Evolutionary conservation across 1,140 invertebrate species (phyloP), one percentile per base, ranked within the genome.

Genomic region (Melanaphis sacchari): DNA sequence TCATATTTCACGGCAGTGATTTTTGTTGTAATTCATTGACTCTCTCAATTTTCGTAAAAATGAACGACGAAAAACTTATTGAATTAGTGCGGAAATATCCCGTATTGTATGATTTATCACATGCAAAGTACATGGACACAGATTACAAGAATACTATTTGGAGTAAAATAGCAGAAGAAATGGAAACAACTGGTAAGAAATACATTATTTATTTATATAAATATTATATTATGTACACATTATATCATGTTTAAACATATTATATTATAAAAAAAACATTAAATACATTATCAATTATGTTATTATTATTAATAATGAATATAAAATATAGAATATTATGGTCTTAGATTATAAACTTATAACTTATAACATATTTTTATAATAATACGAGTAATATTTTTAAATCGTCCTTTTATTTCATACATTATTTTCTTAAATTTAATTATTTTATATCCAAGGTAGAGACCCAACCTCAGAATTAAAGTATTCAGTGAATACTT

Each of bases 401-500:
- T n/a, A 76, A 76, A 76, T 36, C 66, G 66, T 76, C 46, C 46
- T 49, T 49, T 49, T 49, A 49, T 49, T 49, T 49, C 46, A 49
- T 76, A 81, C 15, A 38, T 38, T 38, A 40, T 82, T 76, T n/a
- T n/a, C 81, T 82, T 82, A 82, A 6, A 82, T 82, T 5, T 40
- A 40, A 38, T 15, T 82, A 82, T 82, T 82, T 82, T 5, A 82
- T 38, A 38, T 38, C 81, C 81, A 82, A 38, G 81, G 36, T 4
- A 82, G 36, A 82, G 36, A 94, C 31, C 76, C 59, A 92, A 31
- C 93, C 9, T 59, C 93, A 94, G 46, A 94, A 81, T 93, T 66
- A 26, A 93, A 93, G 54, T 93, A 93, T 90, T 93, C 93, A 49
- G n/a, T 93, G 93, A 92, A 93, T 87, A 87, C 8, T 59, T 59